Base-by-base conservation (phyloP, 1,140 invertebrate genomes). In the Dendroctonus valens region DNA sequence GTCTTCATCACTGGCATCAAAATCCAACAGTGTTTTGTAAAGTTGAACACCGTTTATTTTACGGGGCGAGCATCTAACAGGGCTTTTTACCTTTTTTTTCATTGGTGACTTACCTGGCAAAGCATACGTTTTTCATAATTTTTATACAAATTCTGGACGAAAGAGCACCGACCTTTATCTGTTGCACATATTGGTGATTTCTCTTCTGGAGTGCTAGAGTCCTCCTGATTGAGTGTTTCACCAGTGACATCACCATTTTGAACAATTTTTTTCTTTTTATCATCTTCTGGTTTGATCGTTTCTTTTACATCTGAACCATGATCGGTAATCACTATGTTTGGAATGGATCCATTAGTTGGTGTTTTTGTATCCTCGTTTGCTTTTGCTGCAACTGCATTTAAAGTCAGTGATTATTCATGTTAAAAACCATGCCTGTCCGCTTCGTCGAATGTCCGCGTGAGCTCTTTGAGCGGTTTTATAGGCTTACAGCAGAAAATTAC, bases 1-100 rank as follows among this genome's bases (percentile, higher is more conserved):
- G 38, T 72, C 70, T 40, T 72, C 72, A 44, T 73, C 71, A 39
- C 12, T 14, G 6, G 46, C 42, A 7, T 37, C 70, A 53, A 65
- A 72, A 58, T 72, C 65, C 41, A 77, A 55, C 7, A 76, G 59
- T 38, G 72, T 72, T 58, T 70, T 74, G 57, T 78, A 78, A 14
- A 77, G 67, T 50, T 74, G 65, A 11, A 70, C 48, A 5, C 72
- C 72, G 15, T 66, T 73, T 50, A 74, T 63, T 70, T 75, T 74
- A 26, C 70, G 72, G 57, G 73, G 59, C 11, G 55, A 65, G 38
- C 58, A 62, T 12, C 11, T 41, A 8, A 39, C 39, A 14, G 50
- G 46, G 12, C 15, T 52, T 41, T 61, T 61, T 38, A 39, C 9
- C 5, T 7, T 15, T 15, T 50, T 51, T 26, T 65, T 58, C 63